A percentile compares a stretch with the other conserved stretches of the same genome.
phyloP scores from a whole-genome alignment of 2,113 vertebrate species.

The Cavia aperea region DNA sequence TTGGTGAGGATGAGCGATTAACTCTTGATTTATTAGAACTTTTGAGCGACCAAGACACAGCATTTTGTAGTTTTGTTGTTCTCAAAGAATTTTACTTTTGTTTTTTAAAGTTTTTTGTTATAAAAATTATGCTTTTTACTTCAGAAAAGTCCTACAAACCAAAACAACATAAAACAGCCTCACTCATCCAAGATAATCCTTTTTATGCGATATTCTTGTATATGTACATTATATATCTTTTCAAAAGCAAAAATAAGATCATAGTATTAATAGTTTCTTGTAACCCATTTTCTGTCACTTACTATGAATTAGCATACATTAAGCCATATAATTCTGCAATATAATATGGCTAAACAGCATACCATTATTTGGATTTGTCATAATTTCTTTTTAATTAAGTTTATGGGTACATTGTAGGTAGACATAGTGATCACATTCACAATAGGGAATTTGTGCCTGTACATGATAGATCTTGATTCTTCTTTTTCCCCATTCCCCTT shows the following conservation, averaged over 20 bases:
- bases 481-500: background rate
- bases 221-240: background rate
- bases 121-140: background rate
- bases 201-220: background rate
- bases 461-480: background rate
- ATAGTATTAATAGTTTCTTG: background rate
- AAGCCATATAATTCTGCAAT: background rate
- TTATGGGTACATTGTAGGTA: background rate
- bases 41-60: background rate
- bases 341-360: background rate
- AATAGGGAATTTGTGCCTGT: background rate
- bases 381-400: background rate
- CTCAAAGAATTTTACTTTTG: background rate
- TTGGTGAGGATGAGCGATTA: background rate
- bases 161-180: background rate
- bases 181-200: background rate
- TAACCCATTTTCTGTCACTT: background rate
- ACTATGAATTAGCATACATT: background rate
- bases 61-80: background rate
- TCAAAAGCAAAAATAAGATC: constrained; percentile 19
- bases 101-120: background rate
- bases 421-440: background rate
- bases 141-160: constrained; percentile 17
- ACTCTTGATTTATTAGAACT: background rate
- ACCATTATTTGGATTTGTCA: constrained; percentile 10